A percentile compares a stretch with the other conserved stretches of the same genome.
phyloP scores from a whole-genome alignment of 2,888 invertebrate species.

The Tetragnatha montana region DNA sequence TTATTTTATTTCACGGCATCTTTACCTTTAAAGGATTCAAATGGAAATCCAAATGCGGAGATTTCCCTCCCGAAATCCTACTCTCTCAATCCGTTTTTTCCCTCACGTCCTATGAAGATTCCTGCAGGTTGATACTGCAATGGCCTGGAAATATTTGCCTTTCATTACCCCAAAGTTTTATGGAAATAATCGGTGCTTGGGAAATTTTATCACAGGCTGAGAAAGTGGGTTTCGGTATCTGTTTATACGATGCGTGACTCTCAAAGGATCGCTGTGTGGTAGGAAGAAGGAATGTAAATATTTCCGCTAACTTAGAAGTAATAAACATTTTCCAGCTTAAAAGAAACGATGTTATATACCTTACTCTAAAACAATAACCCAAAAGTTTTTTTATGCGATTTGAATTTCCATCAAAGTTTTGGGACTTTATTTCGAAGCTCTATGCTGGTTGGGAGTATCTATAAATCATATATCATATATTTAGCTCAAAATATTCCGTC shows the following conservation, averaged over 20 bases:
- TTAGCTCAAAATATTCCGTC: no score
- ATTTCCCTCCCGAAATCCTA: conserved; percentile 54
- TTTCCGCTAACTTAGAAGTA: no score
- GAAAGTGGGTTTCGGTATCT: neutral
- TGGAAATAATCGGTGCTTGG: neutral
- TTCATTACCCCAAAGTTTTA: neutral
- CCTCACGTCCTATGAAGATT: neutral
- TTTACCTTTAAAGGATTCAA: conserved; percentile 66
- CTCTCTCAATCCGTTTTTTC: conserved; percentile 13
- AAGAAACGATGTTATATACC: no score
- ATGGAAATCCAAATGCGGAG: conserved; percentile 56
- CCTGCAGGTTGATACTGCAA: neutral
- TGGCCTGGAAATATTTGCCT: neutral
- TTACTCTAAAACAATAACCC: no score
- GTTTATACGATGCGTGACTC: neutral
- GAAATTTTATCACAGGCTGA: neutral
- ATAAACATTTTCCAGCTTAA: no score
- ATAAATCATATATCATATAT: no score
- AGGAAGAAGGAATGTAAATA: no score
- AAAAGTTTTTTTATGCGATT: no score
- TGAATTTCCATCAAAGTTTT: no score
- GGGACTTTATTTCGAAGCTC: no score
- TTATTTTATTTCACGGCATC: conserved; percentile 65
- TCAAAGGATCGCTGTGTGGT: neutral
- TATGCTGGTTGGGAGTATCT: no score